A percentile compares a stretch with the other conserved stretches of the same genome.
These are phyloP conservation scores for Pogonocichla stellata DNA, from an alignment of 2,113 vertebrate genomes.

Conservation along the genomic window DNA sequence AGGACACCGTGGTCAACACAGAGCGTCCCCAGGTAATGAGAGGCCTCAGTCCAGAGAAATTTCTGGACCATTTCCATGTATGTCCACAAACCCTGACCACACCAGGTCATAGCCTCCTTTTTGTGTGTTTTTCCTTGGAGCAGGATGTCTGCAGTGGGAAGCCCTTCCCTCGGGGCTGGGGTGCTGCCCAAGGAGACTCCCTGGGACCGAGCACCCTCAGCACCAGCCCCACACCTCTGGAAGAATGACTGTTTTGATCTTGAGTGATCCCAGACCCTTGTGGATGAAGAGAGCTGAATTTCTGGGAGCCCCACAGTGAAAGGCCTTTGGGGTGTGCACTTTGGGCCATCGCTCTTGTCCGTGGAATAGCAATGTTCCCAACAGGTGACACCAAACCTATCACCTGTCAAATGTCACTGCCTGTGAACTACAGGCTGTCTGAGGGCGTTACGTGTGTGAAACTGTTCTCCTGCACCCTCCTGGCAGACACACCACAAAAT, in stretches of 20 bases:
- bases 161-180: neutral
- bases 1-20: neutral
- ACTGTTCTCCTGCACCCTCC: neutral
- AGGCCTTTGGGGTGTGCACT: rapidly evolving
- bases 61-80: neutral
- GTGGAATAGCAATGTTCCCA: rapidly evolving
- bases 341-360: rapidly evolving
- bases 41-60: neutral
- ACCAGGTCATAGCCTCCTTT: neutral
- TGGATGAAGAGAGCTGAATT: neutral
- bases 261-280: neutral
- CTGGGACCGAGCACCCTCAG: neutral
- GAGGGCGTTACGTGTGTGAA: neutral
- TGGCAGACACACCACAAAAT: neutral
- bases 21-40: neutral
- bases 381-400: neutral
- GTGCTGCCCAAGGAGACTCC: neutral
- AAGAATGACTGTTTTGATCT: neutral
- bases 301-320: neutral
- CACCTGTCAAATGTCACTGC: neutral
- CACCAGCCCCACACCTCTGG: neutral
- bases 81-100: neutral
- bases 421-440: neutral
- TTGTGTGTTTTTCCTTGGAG: neutral
- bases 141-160: neutral